These are phyloP conservation scores for Ascidia mentula DNA, from an alignment of 23 tunicate species.

Conservation along the genomic window DNA sequence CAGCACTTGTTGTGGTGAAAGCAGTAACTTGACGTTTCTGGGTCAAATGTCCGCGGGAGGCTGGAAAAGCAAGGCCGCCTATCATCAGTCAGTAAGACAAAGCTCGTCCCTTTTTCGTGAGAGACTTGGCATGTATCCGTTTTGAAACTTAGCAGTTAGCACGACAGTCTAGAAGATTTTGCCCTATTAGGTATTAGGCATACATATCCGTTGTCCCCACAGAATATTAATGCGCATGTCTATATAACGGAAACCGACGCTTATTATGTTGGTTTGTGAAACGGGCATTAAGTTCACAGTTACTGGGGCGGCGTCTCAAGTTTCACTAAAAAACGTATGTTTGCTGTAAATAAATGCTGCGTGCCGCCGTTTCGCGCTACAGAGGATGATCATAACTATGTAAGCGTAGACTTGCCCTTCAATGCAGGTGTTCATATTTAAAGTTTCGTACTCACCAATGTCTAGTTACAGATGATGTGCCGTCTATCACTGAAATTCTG, in stretches of 20 bases:
- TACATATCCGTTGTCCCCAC: neutral
- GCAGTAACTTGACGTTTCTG: neutral
- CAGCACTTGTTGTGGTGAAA: too few relatives aligned
- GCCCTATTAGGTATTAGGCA: neutral
- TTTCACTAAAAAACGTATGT: neutral
- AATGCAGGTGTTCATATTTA: too few relatives aligned
- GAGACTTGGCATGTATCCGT: neutral
- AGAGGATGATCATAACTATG: too few relatives aligned
- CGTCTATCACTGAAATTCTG: too few relatives aligned
- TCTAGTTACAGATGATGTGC: neutral
- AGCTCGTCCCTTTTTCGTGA: neutral
- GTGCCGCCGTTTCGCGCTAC: neutral
- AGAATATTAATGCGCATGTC: too few relatives aligned
- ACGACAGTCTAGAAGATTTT: neutral
- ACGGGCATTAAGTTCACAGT: neutral
- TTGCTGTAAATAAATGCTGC: neutral
- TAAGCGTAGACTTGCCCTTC: too few relatives aligned
- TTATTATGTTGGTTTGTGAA: neutral
- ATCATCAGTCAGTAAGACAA: neutral
- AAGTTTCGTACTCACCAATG: neutral
- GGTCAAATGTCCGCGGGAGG: conserved; percentile 1
- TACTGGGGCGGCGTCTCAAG: neutral
- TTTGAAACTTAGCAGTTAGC: neutral
- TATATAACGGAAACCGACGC: too few relatives aligned
- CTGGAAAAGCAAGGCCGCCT: neutral